Percentiles rank a stretch among this genome's conserved stretches.
phyloP scores from a whole-genome alignment of 2,888 invertebrate genomes.

The Pachliopta kotzebuea region DNA sequence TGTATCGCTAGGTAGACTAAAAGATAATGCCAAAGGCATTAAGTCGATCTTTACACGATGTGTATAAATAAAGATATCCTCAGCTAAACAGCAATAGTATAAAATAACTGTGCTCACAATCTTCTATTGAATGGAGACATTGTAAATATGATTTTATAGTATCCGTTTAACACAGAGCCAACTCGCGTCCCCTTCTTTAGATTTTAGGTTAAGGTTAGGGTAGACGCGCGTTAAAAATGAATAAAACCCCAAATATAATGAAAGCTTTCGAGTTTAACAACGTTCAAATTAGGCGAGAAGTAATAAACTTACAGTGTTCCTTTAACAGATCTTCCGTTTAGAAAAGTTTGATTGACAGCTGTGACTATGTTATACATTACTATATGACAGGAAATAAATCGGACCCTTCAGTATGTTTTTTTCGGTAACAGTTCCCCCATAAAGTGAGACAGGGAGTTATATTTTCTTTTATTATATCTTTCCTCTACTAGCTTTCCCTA shows the following conservation, averaged over 20 bases:
- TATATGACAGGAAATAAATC: too few relatives aligned
- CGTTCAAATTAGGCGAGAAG: slow-evolving; percentile 45
- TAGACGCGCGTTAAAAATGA: slow-evolving; percentile 39
- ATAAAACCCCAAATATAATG: slow-evolving; percentile 34
- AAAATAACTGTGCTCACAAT: slow-evolving; percentile 5
- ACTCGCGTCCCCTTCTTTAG: slow-evolving; percentile 37
- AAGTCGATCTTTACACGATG: too few relatives aligned
- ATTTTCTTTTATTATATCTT: too few relatives aligned
- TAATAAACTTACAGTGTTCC: slow-evolving; percentile 40
- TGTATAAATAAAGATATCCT: too few relatives aligned
- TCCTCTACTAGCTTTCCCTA: too few relatives aligned
- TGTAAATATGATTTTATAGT: slow-evolving; percentile 35
- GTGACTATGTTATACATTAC: slow-evolving; percentile 32
- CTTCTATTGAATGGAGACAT: slow-evolving; percentile 38
- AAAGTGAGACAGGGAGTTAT: too few relatives aligned
- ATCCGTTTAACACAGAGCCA: slow-evolving; percentile 39
- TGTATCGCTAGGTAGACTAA: too few relatives aligned
- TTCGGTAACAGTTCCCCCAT: too few relatives aligned
- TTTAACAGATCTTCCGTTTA: slow-evolving; percentile 32
- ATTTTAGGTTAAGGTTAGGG: slow-evolving; percentile 31
- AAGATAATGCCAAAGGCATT: too few relatives aligned
- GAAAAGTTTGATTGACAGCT: slow-evolving; percentile 39
- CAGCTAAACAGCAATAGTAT: not conserved
- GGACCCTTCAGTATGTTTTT: too few relatives aligned
- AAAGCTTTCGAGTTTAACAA: slow-evolving; percentile 37